A percentile compares a stretch with the other conserved stretches of the same genome.
These are phyloP conservation scores for Mesoligia furuncula DNA, from an alignment of 2,888 invertebrate species.

Conservation along the genomic window DNA sequence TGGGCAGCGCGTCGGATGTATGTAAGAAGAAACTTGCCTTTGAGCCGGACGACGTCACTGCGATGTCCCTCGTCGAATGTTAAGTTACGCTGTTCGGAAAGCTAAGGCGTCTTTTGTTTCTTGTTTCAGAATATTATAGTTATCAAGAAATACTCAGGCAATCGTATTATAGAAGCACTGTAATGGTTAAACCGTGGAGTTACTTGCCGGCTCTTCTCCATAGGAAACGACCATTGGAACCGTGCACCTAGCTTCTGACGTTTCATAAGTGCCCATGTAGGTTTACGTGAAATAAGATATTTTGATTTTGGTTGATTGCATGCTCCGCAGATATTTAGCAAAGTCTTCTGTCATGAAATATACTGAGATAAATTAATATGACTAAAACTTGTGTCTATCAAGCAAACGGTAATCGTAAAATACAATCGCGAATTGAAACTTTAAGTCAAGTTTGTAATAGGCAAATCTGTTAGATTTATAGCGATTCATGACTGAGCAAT, in stretches of 20 bases:
- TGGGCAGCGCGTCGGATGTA: conserved; percentile 2
- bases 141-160: not conserved
- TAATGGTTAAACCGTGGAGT: not conserved
- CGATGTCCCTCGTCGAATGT: not conserved
- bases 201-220: too few relatives aligned
- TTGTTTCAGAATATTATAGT: not conserved
- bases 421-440: not conserved
- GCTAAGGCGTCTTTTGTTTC: not conserved
- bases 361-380: not conserved
- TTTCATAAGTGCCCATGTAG: not conserved
- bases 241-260: not conserved
- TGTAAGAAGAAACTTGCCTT: not conserved
- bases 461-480: not conserved
- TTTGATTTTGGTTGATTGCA: not conserved
- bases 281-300: not conserved
- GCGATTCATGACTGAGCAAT: not conserved
- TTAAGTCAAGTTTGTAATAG: too few relatives aligned
- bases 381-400: not conserved
- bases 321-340: too few relatives aligned
- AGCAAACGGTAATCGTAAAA: not conserved
- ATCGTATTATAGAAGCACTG: not conserved
- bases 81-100: not conserved
- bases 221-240: not conserved
- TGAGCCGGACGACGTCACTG: not conserved
- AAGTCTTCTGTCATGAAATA: not conserved